phyloP scores from a whole-genome alignment of 2,113 vertebrate species.

The Heterocephalus glaber region DNA sequence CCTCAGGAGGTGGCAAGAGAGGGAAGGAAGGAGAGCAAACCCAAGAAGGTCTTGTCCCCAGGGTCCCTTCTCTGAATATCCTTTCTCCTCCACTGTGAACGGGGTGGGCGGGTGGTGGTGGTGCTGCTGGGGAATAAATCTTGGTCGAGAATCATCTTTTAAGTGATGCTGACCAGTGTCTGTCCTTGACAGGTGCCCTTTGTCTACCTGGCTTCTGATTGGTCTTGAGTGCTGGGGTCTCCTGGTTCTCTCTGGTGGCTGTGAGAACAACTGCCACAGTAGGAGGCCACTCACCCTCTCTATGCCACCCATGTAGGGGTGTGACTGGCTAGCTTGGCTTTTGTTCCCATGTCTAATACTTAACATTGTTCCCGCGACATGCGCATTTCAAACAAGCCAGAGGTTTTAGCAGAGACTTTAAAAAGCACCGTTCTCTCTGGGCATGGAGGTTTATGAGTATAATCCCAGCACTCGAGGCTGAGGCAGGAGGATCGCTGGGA shows the following conservation, averaged over 20 bases:
- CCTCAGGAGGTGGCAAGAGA: constrained; percentile 53
- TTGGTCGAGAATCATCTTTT: constrained; percentile 70
- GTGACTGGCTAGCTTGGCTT: background rate
- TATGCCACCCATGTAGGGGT: background rate
- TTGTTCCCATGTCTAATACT: background rate
- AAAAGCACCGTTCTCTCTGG: background rate
- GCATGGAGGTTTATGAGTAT: background rate
- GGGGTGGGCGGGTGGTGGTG: constrained; percentile 30
- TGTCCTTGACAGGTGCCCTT: background rate
- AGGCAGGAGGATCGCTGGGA: no score
- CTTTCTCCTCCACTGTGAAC: constrained; percentile 79
- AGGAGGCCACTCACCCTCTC: background rate
- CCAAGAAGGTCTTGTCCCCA: constrained; percentile 42
- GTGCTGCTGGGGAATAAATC: constrained; percentile 78
- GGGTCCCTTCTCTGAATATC: constrained; percentile 68
- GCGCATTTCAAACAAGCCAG: background rate
- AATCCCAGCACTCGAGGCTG: background rate
- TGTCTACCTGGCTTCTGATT: background rate
- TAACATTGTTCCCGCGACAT: background rate
- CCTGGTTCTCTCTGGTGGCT: background rate
- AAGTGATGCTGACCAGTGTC: constrained; percentile 4
- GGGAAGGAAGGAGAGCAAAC: constrained; percentile 50
- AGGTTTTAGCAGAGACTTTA: background rate
- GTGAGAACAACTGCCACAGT: background rate
- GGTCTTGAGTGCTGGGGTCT: background rate